These are phyloP conservation scores for Latrodectus hesperus DNA, from an alignment of 2,888 invertebrate genomes.

Conservation along the genomic window DNA sequence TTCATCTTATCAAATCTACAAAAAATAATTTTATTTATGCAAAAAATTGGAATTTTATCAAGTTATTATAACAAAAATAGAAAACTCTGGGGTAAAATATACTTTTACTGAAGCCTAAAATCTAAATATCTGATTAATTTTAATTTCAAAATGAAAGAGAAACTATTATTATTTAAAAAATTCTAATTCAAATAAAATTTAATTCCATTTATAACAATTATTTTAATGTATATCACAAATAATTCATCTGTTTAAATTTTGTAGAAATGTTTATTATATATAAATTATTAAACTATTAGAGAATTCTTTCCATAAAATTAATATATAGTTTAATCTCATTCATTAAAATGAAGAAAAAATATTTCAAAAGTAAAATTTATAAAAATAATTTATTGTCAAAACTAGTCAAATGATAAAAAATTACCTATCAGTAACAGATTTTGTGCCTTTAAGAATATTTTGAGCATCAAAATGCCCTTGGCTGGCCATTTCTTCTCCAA, in stretches of 20 bases:
- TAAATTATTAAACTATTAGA: no score
- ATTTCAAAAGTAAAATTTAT: no score
- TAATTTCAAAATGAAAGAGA: no score
- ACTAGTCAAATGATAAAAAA: neutral
- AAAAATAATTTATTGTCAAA: no score
- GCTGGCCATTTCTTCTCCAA: constrained; percentile 90
- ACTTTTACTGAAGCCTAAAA: neutral
- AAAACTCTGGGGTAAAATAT: neutral
- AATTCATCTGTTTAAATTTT: no score
- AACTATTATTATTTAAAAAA: neutral
- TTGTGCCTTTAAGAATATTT: constrained; percentile 86
- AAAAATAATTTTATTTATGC: constrained; percentile 5
- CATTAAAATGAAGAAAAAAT: no score
- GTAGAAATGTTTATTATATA: no score
- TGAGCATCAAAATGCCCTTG: constrained; percentile 96
- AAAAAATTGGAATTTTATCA: neutral
- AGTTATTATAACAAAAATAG: neutral
- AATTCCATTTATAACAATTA: neutral
- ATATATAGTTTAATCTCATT: no score
- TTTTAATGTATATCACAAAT: no score
- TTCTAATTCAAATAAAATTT: neutral
- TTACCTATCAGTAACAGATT: constrained; percentile 82
- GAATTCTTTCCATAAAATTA: no score
- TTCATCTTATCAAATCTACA: constrained; percentile 82
- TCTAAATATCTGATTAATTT: neutral